Evolutionary conservation across 64 coral and sea anemone genomes (phyloP), one percentile per base, ranked within the genome.

Genomic region (Dendronephthya gigantea): DNA sequence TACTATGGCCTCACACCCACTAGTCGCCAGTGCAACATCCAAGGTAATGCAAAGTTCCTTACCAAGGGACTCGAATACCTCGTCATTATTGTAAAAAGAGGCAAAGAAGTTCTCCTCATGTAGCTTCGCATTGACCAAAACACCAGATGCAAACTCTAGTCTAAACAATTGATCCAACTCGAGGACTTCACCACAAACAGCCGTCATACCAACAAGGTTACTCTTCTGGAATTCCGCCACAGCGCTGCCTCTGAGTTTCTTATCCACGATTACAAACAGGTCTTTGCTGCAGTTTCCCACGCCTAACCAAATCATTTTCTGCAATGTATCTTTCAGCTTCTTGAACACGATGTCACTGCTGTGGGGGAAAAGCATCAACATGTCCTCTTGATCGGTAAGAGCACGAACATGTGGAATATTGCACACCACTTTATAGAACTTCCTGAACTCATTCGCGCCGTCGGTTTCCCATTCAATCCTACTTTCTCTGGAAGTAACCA

Each of bases 381-480:
- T 79, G 28, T 79, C 30, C 34, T 79, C 29, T 15, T 29, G 34
- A 33, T 79, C 72, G 28, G 72, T 33, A 79, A 79, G 72, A 29
- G 19, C 37, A 8, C 72, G 72, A 16, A 79, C 17, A 35, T 79
- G 72, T 10, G 72, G 72, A 33, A 79, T 79, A 33, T 35, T 79
- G 68, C 68, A 74, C 11, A 74, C 68, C 22, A 29, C 68, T 74
- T 9, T 74, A 35, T 25, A 74, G 25, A 74, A 74, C 13, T 74
- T 29, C 22, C 12, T 9, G 31, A 74, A 30, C 11, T 19, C 72
- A 33, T 7, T 29, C 5, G 30, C 36, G 32, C 72, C 72, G 22
- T 79, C 72, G 27, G 72, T 79, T 79, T 79, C 72, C 72, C 72
- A 79, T 79, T 19, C 32, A 13, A 79, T 79, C 36, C 72, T 79